Evolutionary conservation across 2,888 invertebrate genomes (phyloP), one percentile per base, ranked within the genome.

Genomic region (Dione juno): DNA sequence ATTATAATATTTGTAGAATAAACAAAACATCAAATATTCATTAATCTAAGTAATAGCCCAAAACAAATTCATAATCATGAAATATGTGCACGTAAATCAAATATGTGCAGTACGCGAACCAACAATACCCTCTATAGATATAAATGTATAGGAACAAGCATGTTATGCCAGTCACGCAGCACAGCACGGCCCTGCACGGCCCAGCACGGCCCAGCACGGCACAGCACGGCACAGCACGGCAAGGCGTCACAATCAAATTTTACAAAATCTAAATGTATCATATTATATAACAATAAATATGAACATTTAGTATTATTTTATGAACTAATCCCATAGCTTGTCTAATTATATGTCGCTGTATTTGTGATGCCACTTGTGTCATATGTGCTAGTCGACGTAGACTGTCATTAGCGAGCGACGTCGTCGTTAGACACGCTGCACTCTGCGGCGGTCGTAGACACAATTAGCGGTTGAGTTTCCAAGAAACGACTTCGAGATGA

Each of bases 401-500:
- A 28, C 45, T 6, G 61, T 61, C 61, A 59, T 67, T 67, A 59
- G 50, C 59, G 59, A 50, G 37, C 52, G 61, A 61, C 59, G 52
- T 37, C 52, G 52, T 41, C 52, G 52, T 43, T 35, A 14, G 59
- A 50, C 50, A 14, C 41, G 45, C 9, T 41, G 57, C 54, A 35
- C 54, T 54, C 52, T 16, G 41, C 59, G n/a, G 50, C 68, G 68
- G 64, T 57, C 61, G 61, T 53, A 53, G 69, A 65, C 65, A 58
- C 69, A 69, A 69, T 69, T 69, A 69, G 69, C 48, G 6, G 54
- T 41, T 65, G 69, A 58, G 69, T 10, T 69, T 69, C 65, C 28
- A 35, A 69, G 69, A 69, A 69, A 65, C 40, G 50, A 37, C 57
- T 64, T 65, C 10, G 65, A 65, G 65, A 65, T 57, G 69, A 69